phyloP scores from a whole-genome alignment of 2,113 vertebrate species.

The Elachura formosa region DNA sequence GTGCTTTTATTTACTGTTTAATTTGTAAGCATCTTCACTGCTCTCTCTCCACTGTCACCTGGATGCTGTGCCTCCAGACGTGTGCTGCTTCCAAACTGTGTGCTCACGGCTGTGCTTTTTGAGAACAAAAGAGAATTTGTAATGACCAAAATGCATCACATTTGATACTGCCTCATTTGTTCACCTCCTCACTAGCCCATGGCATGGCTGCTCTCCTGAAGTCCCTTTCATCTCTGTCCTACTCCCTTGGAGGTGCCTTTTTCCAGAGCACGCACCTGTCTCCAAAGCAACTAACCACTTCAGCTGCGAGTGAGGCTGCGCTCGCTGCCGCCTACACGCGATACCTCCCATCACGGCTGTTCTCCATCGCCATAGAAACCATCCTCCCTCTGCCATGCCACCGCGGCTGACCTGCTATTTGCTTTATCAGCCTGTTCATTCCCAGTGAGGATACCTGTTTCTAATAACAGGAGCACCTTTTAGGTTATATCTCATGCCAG shows the following conservation, averaged over 20 bases:
- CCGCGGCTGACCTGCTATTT: not conserved
- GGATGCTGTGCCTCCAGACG: not conserved
- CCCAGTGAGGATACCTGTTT: not conserved
- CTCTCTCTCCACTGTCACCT: not conserved
- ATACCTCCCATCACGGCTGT: conserved; percentile 5
- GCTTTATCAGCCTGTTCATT: not conserved
- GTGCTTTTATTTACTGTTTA: not conserved
- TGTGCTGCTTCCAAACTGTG: fast-evolving
- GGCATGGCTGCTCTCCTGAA: not conserved
- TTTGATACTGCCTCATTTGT: not conserved
- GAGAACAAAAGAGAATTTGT: not conserved
- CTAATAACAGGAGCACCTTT: not conserved
- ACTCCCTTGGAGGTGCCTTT: not conserved
- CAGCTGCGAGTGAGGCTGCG: not conserved
- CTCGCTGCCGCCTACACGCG: conserved; percentile 1
- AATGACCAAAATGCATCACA: not conserved
- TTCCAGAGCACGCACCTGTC: not conserved
- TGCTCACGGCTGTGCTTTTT: not conserved
- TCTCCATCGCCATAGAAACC: conserved; percentile 63
- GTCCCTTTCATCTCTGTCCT: fast-evolving
- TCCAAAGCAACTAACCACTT: conserved; percentile 29
- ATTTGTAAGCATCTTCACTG: not conserved
- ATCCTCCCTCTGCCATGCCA: not conserved
- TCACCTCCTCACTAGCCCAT: not conserved
- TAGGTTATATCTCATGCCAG: not conserved